A percentile compares a stretch with the other conserved stretches of the same genome.
phyloP scores from a whole-genome alignment of 2,797 vertebrate species.

The Phrynocephalus vlangalii region DNA sequence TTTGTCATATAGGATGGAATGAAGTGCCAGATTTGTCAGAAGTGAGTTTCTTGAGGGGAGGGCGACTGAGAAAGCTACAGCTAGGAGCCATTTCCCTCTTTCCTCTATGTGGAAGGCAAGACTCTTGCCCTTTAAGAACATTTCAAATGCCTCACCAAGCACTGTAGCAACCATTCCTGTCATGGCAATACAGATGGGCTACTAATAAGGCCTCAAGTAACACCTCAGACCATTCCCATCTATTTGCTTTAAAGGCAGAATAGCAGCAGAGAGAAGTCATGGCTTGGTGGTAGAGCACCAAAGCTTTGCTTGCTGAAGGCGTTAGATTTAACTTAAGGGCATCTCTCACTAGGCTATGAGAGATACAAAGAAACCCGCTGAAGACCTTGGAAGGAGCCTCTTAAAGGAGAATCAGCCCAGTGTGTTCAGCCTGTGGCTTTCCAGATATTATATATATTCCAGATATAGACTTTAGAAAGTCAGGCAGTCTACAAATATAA shows the following conservation, averaged over 20 bases:
- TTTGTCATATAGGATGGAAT: background rate
- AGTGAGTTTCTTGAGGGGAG: background rate
- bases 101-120: background rate
- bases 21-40: background rate
- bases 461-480: too few relatives aligned
- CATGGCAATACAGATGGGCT: background rate
- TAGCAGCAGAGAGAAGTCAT: background rate
- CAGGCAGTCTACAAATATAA: too few relatives aligned
- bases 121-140: background rate
- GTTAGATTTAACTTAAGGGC: background rate
- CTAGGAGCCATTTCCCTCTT: background rate
- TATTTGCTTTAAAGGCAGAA: background rate
- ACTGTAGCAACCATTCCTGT: background rate
- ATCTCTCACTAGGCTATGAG: too few relatives aligned
- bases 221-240: background rate
- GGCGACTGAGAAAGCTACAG: background rate
- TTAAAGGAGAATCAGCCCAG: background rate
- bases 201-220: background rate
- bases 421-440: too few relatives aligned
- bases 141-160: background rate
- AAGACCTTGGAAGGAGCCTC: too few relatives aligned
- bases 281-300: background rate
- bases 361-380: too few relatives aligned
- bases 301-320: background rate
- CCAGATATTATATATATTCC: background rate